Evolutionary conservation across 2,113 vertebrate genomes (phyloP), one percentile per base, ranked within the genome.

Genomic region (Hypocryptadius cinnamomeus): DNA sequence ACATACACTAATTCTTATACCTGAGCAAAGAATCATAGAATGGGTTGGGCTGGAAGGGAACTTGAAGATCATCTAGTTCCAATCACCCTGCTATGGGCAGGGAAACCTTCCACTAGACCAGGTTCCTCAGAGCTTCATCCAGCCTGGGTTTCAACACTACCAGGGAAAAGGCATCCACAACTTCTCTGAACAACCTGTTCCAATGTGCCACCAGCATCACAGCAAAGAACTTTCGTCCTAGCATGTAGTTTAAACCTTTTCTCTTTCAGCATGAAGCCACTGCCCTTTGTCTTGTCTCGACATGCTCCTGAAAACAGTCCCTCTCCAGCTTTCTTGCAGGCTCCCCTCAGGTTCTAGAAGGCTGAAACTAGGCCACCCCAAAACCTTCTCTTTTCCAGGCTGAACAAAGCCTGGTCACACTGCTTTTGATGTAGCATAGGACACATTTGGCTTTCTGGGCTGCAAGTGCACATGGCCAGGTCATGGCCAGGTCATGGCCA

Each of bases 31-130:
- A 57, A 82, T 47, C 24, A 27, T 0, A 83, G 20, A 53, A 60
- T 13, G 4, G 53, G 10, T 37, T 37, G 31, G 22, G 27, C 18
- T 25, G 53, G 30, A 81, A 60, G 13, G 8, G 17, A 68, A 39
- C 6, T 28, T 47, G 21, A 66, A 53, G 44, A n/a, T 60, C 33
- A 45, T 17, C 28, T 30, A 28, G 7, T 5, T 68, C 33, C 9
- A 60, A 35, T 4, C 0, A 0, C 11, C 16, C 24, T 53, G 11
- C 39, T 6, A 0, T 30, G 13, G 20, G 20, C 23, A 60, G 11
- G 23, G 20, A 66, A 27, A 53, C 6, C 23, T 53, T 53, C 39
- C 45, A 39, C 14, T 35, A 31, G 11, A 74, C 24, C 53, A 74
- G 16, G 6, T 10, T 40, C 16, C n/a, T 74, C 53, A 81, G 33